phyloP scores from a whole-genome alignment of 2,797 vertebrate genomes.

The Acipenser oxyrinchus region DNA sequence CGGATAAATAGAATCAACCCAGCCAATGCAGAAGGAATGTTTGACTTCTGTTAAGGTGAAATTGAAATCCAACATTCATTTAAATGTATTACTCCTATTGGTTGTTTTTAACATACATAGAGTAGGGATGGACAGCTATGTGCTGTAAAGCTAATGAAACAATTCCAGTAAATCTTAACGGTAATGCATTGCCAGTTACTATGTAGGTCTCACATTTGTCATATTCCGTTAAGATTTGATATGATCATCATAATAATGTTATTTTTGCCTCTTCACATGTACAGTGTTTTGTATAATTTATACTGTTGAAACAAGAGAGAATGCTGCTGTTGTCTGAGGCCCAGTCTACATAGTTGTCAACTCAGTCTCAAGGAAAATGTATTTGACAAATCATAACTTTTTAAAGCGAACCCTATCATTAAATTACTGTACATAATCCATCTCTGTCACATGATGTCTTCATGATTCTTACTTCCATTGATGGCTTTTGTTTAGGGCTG shows the following conservation, averaged over 20 bases:
- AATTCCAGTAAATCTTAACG: too few species aligned
- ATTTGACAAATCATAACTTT: constrained; percentile 9
- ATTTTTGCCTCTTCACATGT: too few species aligned
- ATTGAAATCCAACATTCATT: not conserved
- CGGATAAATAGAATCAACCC: constrained; percentile 10
- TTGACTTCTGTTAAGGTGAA: not conserved
- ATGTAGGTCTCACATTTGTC: too few species aligned
- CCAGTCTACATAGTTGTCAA: constrained; percentile 1
- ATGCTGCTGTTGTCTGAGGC: constrained; percentile 3
- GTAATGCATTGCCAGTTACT: too few species aligned
- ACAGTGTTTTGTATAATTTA: too few species aligned
- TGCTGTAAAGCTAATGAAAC: too few species aligned
- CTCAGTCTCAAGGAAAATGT: constrained; percentile 4
- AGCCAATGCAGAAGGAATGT: constrained; percentile 5
- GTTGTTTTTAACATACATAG: too few species aligned
- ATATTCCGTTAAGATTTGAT: too few species aligned
- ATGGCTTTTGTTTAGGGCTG: constrained; percentile 4
- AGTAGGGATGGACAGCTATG: too few species aligned
- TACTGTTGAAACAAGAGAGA: too few species aligned
- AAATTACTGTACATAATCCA: not conserved
- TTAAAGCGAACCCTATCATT: constrained; percentile 8
- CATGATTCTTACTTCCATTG: constrained; percentile 5
- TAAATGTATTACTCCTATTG: too few species aligned
- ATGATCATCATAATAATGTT: too few species aligned
- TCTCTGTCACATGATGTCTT: not conserved